Base-by-base conservation (phyloP, 2,113 vertebrate genomes). In the Drymodes brunneopygia region DNA sequence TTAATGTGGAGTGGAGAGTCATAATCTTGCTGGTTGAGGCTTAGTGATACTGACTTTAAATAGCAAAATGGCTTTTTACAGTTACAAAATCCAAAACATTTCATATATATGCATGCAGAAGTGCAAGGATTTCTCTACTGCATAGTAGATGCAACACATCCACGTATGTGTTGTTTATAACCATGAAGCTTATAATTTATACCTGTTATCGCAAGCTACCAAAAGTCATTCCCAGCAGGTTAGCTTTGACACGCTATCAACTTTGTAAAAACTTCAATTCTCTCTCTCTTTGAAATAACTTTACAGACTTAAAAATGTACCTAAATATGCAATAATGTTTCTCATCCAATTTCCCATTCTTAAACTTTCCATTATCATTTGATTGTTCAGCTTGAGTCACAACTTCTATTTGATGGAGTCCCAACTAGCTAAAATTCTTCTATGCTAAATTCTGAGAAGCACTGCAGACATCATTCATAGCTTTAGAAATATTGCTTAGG, bases 161-260 rank as follows among this genome's bases (percentile, higher is more conserved):
- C 60, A 66, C 0, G 0, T 72, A 78, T 10, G 6, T 83, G 75
- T 70, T 80, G 64, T 88, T 93, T 86, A 88, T 82, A 83, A 64
- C 88, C 64, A 78, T 36, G 56, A 69, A 96, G 51, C 40, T 93
- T 96, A 92, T 60, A 86, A 73, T 93, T 97, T 94, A 86, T 80
- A 79, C n/a, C 64, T 86, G 64, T 80, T 92, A 87, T 75, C 74
- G 88, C 56, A 86, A 78, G 44, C 56, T 71, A 56, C 51, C 44
- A 82, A 86, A 91, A 94, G 56, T 33, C 28, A 74, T 83, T 77
- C 56, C 33, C 67, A 83, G 85, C 33, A 90, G 60, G 71, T 95
- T 50, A 40, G 25, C 61, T 94, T 82, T 86, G 83, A 83, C 66
- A 73, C 2, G 4, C 48, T 56, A 51, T 47, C 19, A 86, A 70